phyloP scores from a whole-genome alignment of 2,888 invertebrate species.

The Polydrusus pterygomalis region DNA sequence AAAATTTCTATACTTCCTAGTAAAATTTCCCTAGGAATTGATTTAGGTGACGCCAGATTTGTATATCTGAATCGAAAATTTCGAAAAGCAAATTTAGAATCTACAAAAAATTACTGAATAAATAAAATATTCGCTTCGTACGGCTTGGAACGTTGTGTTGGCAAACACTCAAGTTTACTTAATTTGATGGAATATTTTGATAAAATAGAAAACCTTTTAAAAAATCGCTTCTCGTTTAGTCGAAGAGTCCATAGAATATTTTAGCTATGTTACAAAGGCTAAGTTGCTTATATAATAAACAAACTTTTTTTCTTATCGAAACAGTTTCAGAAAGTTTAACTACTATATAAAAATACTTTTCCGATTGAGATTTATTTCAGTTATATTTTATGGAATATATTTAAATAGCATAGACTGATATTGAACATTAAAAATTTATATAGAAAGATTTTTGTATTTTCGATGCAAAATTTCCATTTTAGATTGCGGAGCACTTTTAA shows the following conservation, averaged over 20 bases:
- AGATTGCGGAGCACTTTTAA: no score
- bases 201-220: slow-evolving; percentile 39
- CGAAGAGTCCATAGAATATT: slow-evolving; percentile 5
- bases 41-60: slow-evolving; percentile 16
- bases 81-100: slow-evolving; percentile 7
- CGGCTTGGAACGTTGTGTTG: slow-evolving; percentile 10
- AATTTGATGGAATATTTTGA: slow-evolving; percentile 38
- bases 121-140: slow-evolving; percentile 22
- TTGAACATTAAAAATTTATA: no score
- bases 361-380: neutral
- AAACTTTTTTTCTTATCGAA: slow-evolving; percentile 6
- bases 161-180: slow-evolving; percentile 38
- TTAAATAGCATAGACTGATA: no score
- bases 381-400: neutral
- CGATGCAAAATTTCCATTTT: no score
- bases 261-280: neutral
- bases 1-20: neutral
- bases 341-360: neutral
- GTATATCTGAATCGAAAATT: slow-evolving; percentile 18
- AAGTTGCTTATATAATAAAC: slow-evolving; percentile 11
- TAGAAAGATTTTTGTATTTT: no score
- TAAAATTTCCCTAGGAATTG: neutral
- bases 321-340: slow-evolving; percentile 7
- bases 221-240: slow-evolving; percentile 29
- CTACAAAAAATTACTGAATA: slow-evolving; percentile 28